A percentile compares a stretch with the other conserved stretches of the same genome.
Conservation (phyloP, 2,888 invertebrate species). For the Ischnura elegans region DNA sequence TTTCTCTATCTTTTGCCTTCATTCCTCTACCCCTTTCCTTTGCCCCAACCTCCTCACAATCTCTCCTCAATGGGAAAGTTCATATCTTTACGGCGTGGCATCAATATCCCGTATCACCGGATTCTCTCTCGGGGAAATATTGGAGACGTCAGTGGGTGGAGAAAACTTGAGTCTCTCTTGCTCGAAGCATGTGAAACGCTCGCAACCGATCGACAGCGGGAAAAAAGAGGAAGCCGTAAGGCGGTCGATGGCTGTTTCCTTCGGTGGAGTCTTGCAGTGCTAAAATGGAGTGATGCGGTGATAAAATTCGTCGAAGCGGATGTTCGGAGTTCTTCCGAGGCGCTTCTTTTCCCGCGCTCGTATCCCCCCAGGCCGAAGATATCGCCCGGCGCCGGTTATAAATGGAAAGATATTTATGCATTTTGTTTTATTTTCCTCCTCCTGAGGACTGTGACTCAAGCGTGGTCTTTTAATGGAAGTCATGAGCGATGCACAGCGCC, state of each 20-base stretch:
- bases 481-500: background rate
- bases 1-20: background rate
- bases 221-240: background rate
- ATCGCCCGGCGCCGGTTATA: background rate
- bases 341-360: background rate
- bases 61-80: slow-evolving; percentile 21
- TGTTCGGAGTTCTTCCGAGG: background rate
- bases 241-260: slow-evolving; percentile 8
- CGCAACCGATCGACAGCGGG: background rate
- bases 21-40: background rate
- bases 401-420: too few species aligned
- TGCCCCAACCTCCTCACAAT: background rate
- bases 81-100: slow-evolving; percentile 22
- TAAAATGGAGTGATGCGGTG: background rate
- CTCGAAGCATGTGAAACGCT: background rate
- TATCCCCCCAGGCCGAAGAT: background rate
- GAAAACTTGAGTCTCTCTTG: background rate
- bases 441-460: background rate
- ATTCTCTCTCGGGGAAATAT: slow-evolving; percentile 9
- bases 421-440: background rate
- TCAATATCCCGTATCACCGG: slow-evolving; percentile 12
- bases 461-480: background rate
- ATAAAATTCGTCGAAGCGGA: background rate
- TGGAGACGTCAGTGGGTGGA: background rate
- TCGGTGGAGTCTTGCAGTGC: background rate